Base-by-base conservation (phyloP, 1,140 invertebrate species). In the Helicorthomorpha holstii region DNA sequence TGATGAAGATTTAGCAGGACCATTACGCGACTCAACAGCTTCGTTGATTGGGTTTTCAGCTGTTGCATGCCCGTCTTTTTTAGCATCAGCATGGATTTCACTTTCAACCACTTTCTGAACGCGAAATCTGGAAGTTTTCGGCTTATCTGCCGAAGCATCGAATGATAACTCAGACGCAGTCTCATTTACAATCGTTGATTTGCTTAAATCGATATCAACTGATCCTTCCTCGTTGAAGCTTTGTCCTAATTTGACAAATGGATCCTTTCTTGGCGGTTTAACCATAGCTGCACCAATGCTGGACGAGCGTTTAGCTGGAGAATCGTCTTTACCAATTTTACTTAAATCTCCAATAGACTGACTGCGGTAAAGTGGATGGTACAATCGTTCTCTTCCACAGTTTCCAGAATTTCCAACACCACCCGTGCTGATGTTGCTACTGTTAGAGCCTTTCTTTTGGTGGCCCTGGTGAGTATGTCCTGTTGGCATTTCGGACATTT, bases 311-410 rank as follows among this genome's bases (percentile, higher is more conserved):
- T 45, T 49, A 19, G 44, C 3, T 3, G 24, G 16, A 49, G 22
- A 12, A 2, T 23, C n/a, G 3, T 59, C 56, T 26, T 53, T 54
- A 7, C 51, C 53, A 41, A 56, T 53, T 43, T 57, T 51, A 2
- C 71, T 66, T 1, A 82, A 56, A 49, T 79, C 75, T 26, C 78
- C 76, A 38, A 79, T 75, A 0, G 78, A 81, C 53, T 80, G 78
- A 57, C 78, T 81, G 42, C 78, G 69, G 62, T 76, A 82, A 24
- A 81, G 62, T 1, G 80, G 79, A 66, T 81, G 80, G 53, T 70
- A 72, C 25, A 77, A 76, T 61, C 69, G 75, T 57, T 63, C 62
- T 14, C 48, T 42, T 49, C 50, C 51, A 34, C 52, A 34, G 27
- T 48, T 43, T 26, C 43, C 53, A 43, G 51, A 48, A 70, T 74